Conservation (phyloP, 2,797 vertebrate species). For the Chanos chanos region DNA sequence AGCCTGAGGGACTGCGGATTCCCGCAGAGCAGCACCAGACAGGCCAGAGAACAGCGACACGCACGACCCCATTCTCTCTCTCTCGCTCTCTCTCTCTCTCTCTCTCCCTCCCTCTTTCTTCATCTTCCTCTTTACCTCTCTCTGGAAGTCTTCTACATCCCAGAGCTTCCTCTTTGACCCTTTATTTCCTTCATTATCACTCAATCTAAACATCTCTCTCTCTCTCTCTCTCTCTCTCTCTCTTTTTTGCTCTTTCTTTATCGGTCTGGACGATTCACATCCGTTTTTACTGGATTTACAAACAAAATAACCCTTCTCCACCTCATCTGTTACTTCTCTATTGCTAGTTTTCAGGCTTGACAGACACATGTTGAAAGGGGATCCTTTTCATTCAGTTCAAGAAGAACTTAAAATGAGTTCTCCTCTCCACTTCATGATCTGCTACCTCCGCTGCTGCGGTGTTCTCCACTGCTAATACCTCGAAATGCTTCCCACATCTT, state of each 20-base stretch:
- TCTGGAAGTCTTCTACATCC: too few species aligned
- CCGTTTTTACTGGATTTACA: too few species aligned
- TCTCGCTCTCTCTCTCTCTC: slow-evolving; percentile 5
- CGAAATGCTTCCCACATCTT: too few species aligned
- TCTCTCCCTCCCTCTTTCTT: neutral
- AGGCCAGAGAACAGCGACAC: slow-evolving; percentile 48
- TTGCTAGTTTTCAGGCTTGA: neutral
- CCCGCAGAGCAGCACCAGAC: slow-evolving; percentile 54
- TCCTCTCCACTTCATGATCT: too few species aligned
- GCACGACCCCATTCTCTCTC: too few species aligned
- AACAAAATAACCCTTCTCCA: too few species aligned
- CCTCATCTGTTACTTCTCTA: neutral
- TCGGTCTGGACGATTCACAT: neutral
- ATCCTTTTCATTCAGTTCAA: too few species aligned
- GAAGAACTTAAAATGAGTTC: too few species aligned
- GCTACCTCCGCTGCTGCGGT: too few species aligned
- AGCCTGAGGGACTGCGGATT: slow-evolving; percentile 52
- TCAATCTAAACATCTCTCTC: neutral
- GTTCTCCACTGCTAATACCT: too few species aligned
- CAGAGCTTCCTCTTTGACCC: neutral
- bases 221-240: neutral
- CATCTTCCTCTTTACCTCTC: too few species aligned
- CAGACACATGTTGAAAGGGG: neutral
- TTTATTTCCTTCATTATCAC: neutral
- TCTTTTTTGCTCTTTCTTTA: neutral